Base-by-base conservation (phyloP, 2,113 vertebrate genomes). In the Triplophysa siluroides region DNA sequence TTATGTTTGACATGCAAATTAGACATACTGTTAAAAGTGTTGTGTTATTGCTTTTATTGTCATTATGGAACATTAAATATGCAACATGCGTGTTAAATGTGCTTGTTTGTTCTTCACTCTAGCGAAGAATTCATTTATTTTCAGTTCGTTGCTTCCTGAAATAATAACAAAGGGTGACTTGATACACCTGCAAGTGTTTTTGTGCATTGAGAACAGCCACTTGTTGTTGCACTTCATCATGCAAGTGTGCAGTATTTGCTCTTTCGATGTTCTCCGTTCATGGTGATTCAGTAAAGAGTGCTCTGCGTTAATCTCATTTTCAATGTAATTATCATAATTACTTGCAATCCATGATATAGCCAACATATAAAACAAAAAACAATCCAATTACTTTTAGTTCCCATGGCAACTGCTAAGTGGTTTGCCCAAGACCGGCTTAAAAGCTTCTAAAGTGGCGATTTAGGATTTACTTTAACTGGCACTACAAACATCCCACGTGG, bases 401-500 rank as follows among this genome's bases (percentile, higher is more conserved):
- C 61, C 47, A 64, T 52, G 24, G 62, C 10, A 64, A 65, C 61
- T 23, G 62, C 45, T 54, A 77, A 77, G 75, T 52, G 74, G 61
- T 64, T 76, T 76, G 45, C 43, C 45, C 62, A 65, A 64, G 23
- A 76, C 60, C 60, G 33, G 26, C 45, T 65, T 38, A 77, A 77
- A 19, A 77, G 62, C 62, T 65, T 77, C 61, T 54, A 23, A 24
- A 77, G 75, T 77, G 61, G 61, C 75, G 19, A 77, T 77, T 77
- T 77, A 9, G 62, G 62, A 77, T 65, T 65, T 64, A 54, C 62
- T 65, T 65, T n/a, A 65, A 77, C 58, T 13, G 43, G 21, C 23
- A 77, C 54, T 54, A 65, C 74, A 54, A 45, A 9, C 19, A 26
- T 47, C 75, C 19, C 74, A 66, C 3, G 19, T 38, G 24, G 18